These are phyloP conservation scores for Myotis davidii DNA, from an alignment of 2,113 vertebrate genomes.

Conservation along the genomic window DNA sequence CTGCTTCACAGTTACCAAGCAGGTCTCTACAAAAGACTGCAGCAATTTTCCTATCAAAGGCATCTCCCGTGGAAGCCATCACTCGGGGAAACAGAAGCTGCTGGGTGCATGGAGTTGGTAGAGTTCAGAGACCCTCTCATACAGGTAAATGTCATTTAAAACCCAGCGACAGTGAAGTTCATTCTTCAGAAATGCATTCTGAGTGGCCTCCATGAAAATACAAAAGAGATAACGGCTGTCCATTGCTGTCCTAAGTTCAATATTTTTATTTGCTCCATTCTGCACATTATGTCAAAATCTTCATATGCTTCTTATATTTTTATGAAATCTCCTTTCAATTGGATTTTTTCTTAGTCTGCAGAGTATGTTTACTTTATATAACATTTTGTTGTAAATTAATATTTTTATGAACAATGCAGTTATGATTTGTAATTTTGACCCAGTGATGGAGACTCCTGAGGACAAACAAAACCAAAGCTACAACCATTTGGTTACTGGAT, in stretches of 20 bases:
- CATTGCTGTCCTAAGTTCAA: neutral
- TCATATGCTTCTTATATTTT: neutral
- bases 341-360: neutral
- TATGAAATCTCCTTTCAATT: neutral
- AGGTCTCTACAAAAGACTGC: neutral
- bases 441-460: neutral
- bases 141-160: neutral
- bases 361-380: neutral
- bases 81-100: neutral
- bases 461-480: neutral
- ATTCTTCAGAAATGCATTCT: neutral
- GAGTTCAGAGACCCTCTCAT: neutral
- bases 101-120: accelerated
- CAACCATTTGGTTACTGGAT: neutral
- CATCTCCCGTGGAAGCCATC: neutral
- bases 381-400: neutral
- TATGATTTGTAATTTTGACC: neutral
- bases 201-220: neutral
- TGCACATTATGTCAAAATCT: neutral
- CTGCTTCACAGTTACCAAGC: neutral
- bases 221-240: neutral
- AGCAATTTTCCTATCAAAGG: neutral
- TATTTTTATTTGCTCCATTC: neutral
- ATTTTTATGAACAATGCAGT: neutral
- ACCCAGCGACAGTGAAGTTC: neutral